Base-by-base conservation (phyloP, 2,797 vertebrate species). In the Nasua narica region DNA sequence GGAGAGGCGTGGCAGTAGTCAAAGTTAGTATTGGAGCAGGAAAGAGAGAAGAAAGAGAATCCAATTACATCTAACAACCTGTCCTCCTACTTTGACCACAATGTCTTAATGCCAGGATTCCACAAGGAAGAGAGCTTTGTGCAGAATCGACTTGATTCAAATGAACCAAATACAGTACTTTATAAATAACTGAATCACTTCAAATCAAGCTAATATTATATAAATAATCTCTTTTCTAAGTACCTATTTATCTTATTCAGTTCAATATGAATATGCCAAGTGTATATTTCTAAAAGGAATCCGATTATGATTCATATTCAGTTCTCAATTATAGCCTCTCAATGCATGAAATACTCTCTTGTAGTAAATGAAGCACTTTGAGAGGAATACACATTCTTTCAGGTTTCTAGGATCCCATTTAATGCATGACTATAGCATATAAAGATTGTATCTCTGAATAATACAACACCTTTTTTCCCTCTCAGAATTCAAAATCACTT, bases 11-110 rank as follows among this genome's bases (percentile, higher is more conserved):
- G 92, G 46, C 37, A 58, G 46, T 52, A 87, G 87, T 52, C 65
- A 83, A 50, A 96, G 74, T 54, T 25, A 67, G 72, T 76, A 48
- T 0, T 58, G 19, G 79, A 85, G 15, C 58, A 87, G 52, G 69
- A 79, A 84, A 87, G 40, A 82, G 52, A 96, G 60, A 94, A 97
- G 52, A 93, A 89, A 74, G 43, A 92, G 76, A 87, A 74, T 29
- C 32, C 85, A n/a, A 8, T 82, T 90, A 37, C 16, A 72, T 40
- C 25, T 23, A 29, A 72, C 88, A 77, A 48, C 27, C 70, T 90
- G 70, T 87, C 77, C 78, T 96, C 89, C 96, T 74, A 14, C 58
- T 67, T 15, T 32, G 56, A 78, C 84, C 76, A 67, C 29, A 43
- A 3, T 3, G 58, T 58, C 46, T 81, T n/a, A 25, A 27, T 23